Evolutionary conservation across 1,140 invertebrate species (phyloP), one percentile per base, ranked within the genome.

Genomic region (Onthophagus taurus): DNA sequence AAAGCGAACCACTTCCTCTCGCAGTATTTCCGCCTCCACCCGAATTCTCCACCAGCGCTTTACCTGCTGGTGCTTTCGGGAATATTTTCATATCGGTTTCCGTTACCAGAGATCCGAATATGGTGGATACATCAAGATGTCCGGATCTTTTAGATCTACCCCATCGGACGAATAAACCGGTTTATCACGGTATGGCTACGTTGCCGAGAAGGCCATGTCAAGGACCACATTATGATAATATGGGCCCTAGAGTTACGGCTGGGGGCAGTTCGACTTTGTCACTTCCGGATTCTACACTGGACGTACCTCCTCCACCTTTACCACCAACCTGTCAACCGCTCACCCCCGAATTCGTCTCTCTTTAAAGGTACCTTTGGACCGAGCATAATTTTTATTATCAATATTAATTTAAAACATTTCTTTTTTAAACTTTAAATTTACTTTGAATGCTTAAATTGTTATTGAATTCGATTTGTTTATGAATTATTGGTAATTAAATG

Each of bases 211-310:
- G 69, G 46, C 59, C 58, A 4, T 48, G 38, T 21, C 53, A 45
- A 12, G 21, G 35, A 23, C 42, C 23, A 38, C 54, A 59, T 23
- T 91, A 91, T 62, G 89, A 92, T 63, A 89, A 89, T 59, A 85
- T 92, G 80, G 89, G 89, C 1, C 83, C 85, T 18, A 72, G 88
- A 52, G 84, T 89, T 8, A 91, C 88, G 4, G 87, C 85, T 2
- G 85, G 83, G 49, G 88, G 87, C 20, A 78, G 76, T 54, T 90
- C 86, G 8, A 85, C 80, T 1, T 76, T 88, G 48, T 88, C 85
- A 11, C 63, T 90, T 46, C 82, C 81, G 20, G 83, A 84, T 54
- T 73, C 71, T 1, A 65, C 61, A 6, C 52, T 44, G n/a, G 58
- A 56, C 16, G 50, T 53, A 17, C 60, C 58, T 39, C 63, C 67